These are phyloP conservation scores for Notothenia coriiceps DNA, from an alignment of 2,113 vertebrate genomes.

Conservation along the genomic window DNA sequence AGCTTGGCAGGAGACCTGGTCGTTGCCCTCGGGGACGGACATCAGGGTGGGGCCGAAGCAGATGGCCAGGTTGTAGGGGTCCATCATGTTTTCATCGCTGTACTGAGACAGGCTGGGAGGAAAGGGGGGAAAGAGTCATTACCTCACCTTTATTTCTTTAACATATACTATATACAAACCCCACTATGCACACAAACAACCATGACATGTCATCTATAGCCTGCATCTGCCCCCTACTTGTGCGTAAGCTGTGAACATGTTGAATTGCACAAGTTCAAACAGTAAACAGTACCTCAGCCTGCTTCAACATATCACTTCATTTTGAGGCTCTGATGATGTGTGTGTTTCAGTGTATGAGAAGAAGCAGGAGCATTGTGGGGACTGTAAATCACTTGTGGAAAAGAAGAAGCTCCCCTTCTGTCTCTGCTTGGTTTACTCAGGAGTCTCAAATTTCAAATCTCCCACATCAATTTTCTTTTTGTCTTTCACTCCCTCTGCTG, in stretches of 20 bases:
- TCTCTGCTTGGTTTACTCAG: conserved; percentile 51
- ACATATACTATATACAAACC: neutral
- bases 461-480: conserved; percentile 23
- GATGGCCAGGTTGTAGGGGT: conserved; percentile 99
- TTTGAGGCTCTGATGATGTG: conserved; percentile 8
- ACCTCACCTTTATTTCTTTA: neutral
- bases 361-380: conserved; percentile 29
- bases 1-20: conserved; percentile 98
- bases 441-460: conserved; percentile 57
- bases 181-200: conserved; percentile 11
- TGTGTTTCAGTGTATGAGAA: conserved; percentile 24
- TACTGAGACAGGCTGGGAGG: conserved; percentile 94
- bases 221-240: neutral
- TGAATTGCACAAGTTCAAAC: neutral
- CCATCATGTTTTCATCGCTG: conserved; percentile 99
- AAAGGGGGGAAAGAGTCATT: conserved; percentile 24
- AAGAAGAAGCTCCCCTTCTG: conserved; percentile 33
- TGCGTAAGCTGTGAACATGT: conserved; percentile 1
- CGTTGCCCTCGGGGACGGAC: conserved; percentile 95
- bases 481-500: neutral
- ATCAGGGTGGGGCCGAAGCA: conserved; percentile 98
- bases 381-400: conserved; percentile 51
- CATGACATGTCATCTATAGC: conserved; percentile 4
- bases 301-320: conserved; percentile 7
- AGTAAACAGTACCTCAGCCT: neutral